These are phyloP conservation scores for Mustela nigripes DNA, from an alignment of 2,113 vertebrate species.

Conservation along the genomic window DNA sequence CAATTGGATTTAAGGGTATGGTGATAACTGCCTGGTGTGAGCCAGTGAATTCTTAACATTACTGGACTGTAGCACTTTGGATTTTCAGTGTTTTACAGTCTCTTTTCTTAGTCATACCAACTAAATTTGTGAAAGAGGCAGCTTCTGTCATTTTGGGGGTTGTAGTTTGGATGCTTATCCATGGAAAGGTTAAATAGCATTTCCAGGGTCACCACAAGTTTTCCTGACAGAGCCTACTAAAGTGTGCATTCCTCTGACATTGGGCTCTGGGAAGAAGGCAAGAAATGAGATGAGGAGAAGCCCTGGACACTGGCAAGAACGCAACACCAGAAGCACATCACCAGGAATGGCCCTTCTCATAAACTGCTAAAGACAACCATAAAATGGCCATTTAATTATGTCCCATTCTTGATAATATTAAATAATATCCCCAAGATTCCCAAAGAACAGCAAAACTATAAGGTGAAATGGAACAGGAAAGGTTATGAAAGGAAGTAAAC, in stretches of 20 bases:
- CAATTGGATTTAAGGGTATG: not conserved
- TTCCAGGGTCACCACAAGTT: slow-evolving; percentile 65
- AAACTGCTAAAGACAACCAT: not conserved
- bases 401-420: not conserved
- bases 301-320: not conserved
- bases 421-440: not conserved
- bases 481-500: not conserved
- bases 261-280: slow-evolving; percentile 19
- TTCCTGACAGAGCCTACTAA: slow-evolving; percentile 61
- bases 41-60: not conserved
- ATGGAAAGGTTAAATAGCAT: slow-evolving; percentile 57
- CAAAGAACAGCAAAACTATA: not conserved
- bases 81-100: not conserved
- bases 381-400: not conserved
- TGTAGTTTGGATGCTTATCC: slow-evolving; percentile 60
- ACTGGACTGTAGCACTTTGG: not conserved
- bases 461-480: not conserved
- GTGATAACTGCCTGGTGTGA: not conserved
- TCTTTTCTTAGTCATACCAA: slow-evolving; percentile 25
- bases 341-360: not conserved
- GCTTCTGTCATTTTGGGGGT: slow-evolving; percentile 54
- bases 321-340: not conserved
- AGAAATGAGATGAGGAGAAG: not conserved
- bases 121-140: not conserved
- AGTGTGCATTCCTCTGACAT: slow-evolving; percentile 39